Base-by-base conservation (phyloP, 2,113 vertebrate genomes). In the Hydrolagus affinis region DNA sequence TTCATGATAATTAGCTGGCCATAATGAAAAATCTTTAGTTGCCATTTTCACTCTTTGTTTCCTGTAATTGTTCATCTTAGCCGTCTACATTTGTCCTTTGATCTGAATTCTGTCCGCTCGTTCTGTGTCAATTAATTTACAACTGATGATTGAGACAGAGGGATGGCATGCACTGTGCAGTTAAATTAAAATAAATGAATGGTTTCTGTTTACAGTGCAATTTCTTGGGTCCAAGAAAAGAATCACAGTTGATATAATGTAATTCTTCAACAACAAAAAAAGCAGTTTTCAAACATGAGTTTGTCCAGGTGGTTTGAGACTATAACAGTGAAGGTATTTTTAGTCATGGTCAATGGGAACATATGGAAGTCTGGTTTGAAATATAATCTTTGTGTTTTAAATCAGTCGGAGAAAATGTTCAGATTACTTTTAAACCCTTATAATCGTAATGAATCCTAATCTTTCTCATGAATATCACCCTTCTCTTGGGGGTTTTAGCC, bases 1-100 rank as follows among this genome's bases (percentile, higher is more conserved):
- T 95, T 96, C 94, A 94, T 96, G 96, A 95, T 96, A 98, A 98
- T 97, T 95, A 96, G 94, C 93, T 87, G 88, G 93, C 93, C 94
- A 89, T 94, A 95, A 94, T 95, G 94, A 95, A 96, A 96, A 95
- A 97, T 96, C 96, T 95, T 94, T 95, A 94, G 92, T 92, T 86
- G 86, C 92, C 96, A 94, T 96, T 96, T 95, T 95, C 93, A 89
- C 92, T 94, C 93, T 93, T 92, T 90, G 89, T 91, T 94, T 93
- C 90, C 89, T 90, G 10, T 92, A 92, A 93, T 91, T 91, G 90
- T 91, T 93, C 92, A 88, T 89, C 91, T 93, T 88, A 90, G 87
- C 89, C 91, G 91, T 86, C 88, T 91, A 88, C 87, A 86, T 91
- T 92, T 91, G 88, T 92, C 89, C 89, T 91, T 90, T 91, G 89